phyloP scores from a whole-genome alignment of 2,888 invertebrate genomes.

The Ophioninae sp. region DNA sequence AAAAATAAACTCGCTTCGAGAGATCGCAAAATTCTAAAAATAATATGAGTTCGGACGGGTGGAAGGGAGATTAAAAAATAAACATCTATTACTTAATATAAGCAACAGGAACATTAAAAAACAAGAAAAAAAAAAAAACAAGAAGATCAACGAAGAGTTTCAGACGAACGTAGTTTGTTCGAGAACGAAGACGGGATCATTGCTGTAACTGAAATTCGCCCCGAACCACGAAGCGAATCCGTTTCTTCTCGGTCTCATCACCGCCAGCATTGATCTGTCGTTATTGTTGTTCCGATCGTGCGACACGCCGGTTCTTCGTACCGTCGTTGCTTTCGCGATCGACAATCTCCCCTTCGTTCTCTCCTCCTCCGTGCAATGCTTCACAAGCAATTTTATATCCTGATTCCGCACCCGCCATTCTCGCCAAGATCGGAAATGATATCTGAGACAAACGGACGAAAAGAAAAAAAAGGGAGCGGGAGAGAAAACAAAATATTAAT shows the following conservation, averaged over 20 bases:
- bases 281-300: conserved; percentile 58
- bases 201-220: conserved; percentile 51
- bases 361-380: conserved; percentile 59
- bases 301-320: neutral
- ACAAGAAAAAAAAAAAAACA: too few relatives aligned
- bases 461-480: neutral
- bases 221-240: conserved; percentile 63
- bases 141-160: neutral
- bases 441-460: conserved; percentile 65
- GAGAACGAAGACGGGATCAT: conserved; percentile 63
- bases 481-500: too few relatives aligned
- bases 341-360: conserved; percentile 22
- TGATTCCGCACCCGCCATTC: conserved; percentile 76
- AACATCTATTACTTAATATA: conserved; percentile 55
- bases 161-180: conserved; percentile 50
- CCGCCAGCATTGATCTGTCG: neutral
- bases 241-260: conserved; percentile 32
- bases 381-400: conserved; percentile 71
- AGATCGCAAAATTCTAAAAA: neutral
- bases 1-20: neutral
- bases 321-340: conserved; percentile 26
- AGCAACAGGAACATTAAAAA: conserved; percentile 30
- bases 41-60: neutral
- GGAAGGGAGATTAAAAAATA: conserved; percentile 1
- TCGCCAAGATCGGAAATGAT: conserved; percentile 75